Evolutionary conservation across 2,888 invertebrate genomes (phyloP), one percentile per base, ranked within the genome.

Genomic region (Callyntrura sp.): DNA sequence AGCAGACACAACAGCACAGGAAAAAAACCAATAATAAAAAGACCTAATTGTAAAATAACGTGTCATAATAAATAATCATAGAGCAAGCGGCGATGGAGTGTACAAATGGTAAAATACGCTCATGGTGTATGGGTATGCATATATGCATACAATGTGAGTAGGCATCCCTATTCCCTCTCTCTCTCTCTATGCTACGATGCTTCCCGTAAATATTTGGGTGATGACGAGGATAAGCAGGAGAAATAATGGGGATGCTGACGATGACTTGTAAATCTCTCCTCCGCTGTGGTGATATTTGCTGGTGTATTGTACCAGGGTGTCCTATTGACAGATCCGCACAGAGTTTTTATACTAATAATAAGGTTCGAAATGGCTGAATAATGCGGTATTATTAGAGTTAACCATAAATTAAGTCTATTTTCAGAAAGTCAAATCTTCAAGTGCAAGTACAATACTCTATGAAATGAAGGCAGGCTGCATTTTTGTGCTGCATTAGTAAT

Each of bases 351-450:
- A 35, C 35, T 81, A 60, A 23, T 57, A n/a, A 20, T 23, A n/a
- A 51, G 17, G 51, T n/a, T 76, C 14, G 65, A 82, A 82, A 82
- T 83, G 65, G 62, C 45, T 83, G 83, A 83, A 83, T 83, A 83
- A 83, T 83, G 57, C 17, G 57, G 23, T 83, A 83, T 48, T 83
- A 83, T 68, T 83, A 83, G 65, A 68, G 48, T 68, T 48, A 62
- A 48, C 78, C 85, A 85, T 85, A 85, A 85, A 85, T 85, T 85
- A 85, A 78, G 43, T 62, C 28, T 28, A 78, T 78, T 85, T 85
- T 65, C 48, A 60, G n/a, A 78, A 70, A 70, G 68, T 65, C 45
- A 70, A 70, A 51, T 65, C 45, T 51, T 51, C 20, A 28, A 70
- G 12, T 17, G 12, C 43, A 70, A 35, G 35, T 2, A 35, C 35